Conservation (phyloP, 2,888 invertebrate species). For the Napeogenes inachia region DNA sequence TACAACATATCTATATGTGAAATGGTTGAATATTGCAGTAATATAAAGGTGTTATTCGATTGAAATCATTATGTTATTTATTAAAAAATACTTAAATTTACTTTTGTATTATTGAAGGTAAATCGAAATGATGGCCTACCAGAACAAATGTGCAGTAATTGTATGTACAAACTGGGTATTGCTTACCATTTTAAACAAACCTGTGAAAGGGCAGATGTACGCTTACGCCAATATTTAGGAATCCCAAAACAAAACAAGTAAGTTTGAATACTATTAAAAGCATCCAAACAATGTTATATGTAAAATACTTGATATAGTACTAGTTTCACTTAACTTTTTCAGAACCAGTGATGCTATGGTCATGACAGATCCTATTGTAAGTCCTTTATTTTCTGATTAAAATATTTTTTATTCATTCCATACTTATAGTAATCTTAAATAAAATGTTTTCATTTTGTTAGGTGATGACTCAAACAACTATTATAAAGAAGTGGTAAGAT, state of each 20-base stretch:
- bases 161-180: conserved; percentile 78
- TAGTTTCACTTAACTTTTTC: conserved; percentile 21
- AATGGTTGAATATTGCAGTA: conserved; percentile 79
- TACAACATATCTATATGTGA: conserved; percentile 77
- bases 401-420: not conserved
- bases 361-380: conserved; percentile 74
- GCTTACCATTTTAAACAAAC: conserved; percentile 81
- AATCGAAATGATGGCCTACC: conserved; percentile 77
- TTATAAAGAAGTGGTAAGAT: conserved; percentile 63
- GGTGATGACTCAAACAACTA: conserved; percentile 50
- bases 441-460: conserved; percentile 36
- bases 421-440: not conserved
- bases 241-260: conserved; percentile 56
- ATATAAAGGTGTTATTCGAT: conserved; percentile 62
- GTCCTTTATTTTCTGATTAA: conserved; percentile 30
- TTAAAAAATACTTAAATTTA: not conserved
- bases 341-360: conserved; percentile 75
- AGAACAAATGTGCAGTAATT: conserved; percentile 79
- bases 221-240: conserved; percentile 77
- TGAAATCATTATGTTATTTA: conserved; percentile 7
- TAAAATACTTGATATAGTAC: not conserved
- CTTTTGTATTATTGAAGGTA: conserved; percentile 54
- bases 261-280: conserved; percentile 26
- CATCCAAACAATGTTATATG: not conserved
- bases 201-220: conserved; percentile 77